phyloP scores from a whole-genome alignment of 2,888 invertebrate genomes.

The Pherbina coryleti region DNA sequence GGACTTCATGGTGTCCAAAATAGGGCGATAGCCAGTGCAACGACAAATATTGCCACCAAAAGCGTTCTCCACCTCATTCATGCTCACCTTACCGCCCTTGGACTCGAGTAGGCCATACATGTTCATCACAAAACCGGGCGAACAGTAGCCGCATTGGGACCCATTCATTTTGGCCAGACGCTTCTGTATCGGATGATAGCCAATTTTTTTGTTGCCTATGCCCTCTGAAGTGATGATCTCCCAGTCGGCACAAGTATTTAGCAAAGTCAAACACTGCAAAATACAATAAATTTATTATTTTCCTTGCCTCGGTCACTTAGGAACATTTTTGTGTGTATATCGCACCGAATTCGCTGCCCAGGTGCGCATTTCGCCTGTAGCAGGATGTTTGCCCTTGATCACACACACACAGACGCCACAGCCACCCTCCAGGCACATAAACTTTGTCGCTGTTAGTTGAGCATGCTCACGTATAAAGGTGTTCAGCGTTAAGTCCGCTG shows the following conservation, averaged over 20 bases:
- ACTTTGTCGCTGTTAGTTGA: slow-evolving; percentile 75
- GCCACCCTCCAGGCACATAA: slow-evolving; percentile 78
- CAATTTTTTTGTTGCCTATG: slow-evolving; percentile 75
- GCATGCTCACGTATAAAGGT: slow-evolving; percentile 74
- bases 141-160: slow-evolving; percentile 82
- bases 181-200: slow-evolving; percentile 79
- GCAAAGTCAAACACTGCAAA: slow-evolving; percentile 75
- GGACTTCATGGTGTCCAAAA: slow-evolving; percentile 83
- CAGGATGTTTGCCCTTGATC: slow-evolving; percentile 62
- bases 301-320: too few relatives aligned
- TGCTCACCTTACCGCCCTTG: slow-evolving; percentile 71
- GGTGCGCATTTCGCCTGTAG: slow-evolving; percentile 69
- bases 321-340: not conserved
- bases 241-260: slow-evolving; percentile 77
- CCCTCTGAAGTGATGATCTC: slow-evolving; percentile 81
- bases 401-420: slow-evolving; percentile 75
- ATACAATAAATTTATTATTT: not conserved
- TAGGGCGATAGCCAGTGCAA: slow-evolving; percentile 85
- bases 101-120: slow-evolving; percentile 74
- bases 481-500: slow-evolving; percentile 72
- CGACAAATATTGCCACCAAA: slow-evolving; percentile 85
- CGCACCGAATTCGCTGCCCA: slow-evolving; percentile 78
- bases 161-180: slow-evolving; percentile 77
- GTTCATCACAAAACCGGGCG: slow-evolving; percentile 83
- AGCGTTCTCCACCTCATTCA: slow-evolving; percentile 79